Percentiles rank a stretch among this genome's conserved stretches.
These are phyloP conservation scores for Gallinago stenura DNA, from an alignment of 2,797 vertebrate species.

Conservation along the genomic window DNA sequence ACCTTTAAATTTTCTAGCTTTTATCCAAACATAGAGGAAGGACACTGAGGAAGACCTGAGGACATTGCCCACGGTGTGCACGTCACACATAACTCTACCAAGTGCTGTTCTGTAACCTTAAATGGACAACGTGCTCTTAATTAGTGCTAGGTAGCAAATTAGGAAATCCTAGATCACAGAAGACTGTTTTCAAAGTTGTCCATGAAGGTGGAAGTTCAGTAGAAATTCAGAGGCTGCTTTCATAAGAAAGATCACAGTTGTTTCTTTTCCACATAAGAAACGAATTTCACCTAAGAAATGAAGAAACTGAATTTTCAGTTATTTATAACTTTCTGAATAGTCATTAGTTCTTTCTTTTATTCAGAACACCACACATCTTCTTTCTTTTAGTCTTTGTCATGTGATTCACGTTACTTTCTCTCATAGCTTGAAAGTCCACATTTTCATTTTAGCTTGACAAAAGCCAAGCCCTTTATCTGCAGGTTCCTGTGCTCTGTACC, in stretches of 20 bases:
- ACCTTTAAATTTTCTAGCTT: background rate
- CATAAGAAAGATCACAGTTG: background rate
- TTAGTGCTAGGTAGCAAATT: background rate
- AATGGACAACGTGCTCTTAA: background rate
- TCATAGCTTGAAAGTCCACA: background rate
- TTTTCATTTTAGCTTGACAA: background rate
- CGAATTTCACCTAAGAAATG: background rate
- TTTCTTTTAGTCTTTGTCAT: background rate
- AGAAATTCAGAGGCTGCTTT: background rate
- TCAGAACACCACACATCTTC: background rate
- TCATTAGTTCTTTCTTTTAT: background rate
- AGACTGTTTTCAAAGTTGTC: background rate
- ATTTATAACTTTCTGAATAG: background rate
- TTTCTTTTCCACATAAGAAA: background rate
- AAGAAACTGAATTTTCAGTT: background rate
- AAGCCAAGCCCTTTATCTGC: background rate
- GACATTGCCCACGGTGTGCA: accelerated
- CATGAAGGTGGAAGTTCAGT: background rate
- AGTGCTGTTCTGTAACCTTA: background rate
- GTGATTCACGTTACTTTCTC: background rate
- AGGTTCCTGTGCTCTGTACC: background rate
- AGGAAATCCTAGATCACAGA: background rate
- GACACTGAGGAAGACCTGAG: background rate
- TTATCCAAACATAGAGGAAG: background rate
- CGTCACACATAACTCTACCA: background rate